These are phyloP conservation scores for Tetragonula carbonaria DNA, from an alignment of 2,888 invertebrate species.

Conservation along the genomic window DNA sequence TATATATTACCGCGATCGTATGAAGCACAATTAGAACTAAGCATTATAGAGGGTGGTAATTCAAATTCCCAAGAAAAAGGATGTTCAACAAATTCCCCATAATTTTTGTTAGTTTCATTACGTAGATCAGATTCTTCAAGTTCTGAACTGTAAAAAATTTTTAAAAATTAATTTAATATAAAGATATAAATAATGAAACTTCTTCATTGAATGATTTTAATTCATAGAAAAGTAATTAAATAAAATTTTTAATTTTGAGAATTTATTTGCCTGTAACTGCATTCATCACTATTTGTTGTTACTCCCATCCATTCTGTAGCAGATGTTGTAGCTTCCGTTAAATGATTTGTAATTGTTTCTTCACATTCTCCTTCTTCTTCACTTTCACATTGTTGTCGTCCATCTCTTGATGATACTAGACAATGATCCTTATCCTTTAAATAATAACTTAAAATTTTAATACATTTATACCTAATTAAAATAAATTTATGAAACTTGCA, in stretches of 20 bases:
- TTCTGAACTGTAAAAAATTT: slow-evolving; percentile 86
- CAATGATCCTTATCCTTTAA: slow-evolving; percentile 70
- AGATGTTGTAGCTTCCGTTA: slow-evolving; percentile 86
- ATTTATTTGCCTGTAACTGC: slow-evolving; percentile 87
- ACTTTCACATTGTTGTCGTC: slow-evolving; percentile 84
- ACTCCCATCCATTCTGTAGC: slow-evolving; percentile 95
- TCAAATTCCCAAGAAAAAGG: slow-evolving; percentile 88
- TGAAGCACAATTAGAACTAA: slow-evolving; percentile 89
- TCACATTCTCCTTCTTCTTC: slow-evolving; percentile 87
- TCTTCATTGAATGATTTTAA: not conserved
- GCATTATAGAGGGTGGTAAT: slow-evolving; percentile 90
- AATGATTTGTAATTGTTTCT: slow-evolving; percentile 86
- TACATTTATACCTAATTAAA: not conserved
- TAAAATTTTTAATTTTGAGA: not conserved
- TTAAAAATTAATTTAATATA: not conserved
- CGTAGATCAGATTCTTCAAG: slow-evolving; percentile 86
- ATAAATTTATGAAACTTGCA: slow-evolving; percentile 13
- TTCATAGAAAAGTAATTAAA: not conserved
- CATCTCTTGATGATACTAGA: slow-evolving; percentile 66
- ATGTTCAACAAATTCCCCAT: slow-evolving; percentile 84
- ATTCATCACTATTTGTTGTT: slow-evolving; percentile 94
- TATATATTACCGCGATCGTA: slow-evolving; percentile 89
- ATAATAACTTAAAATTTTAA: slow-evolving; percentile 15
- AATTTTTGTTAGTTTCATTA: slow-evolving; percentile 81
- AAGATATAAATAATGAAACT: not conserved